Base-by-base conservation (phyloP, 2,113 vertebrate genomes). In the Erythrocercus mccallii region DNA sequence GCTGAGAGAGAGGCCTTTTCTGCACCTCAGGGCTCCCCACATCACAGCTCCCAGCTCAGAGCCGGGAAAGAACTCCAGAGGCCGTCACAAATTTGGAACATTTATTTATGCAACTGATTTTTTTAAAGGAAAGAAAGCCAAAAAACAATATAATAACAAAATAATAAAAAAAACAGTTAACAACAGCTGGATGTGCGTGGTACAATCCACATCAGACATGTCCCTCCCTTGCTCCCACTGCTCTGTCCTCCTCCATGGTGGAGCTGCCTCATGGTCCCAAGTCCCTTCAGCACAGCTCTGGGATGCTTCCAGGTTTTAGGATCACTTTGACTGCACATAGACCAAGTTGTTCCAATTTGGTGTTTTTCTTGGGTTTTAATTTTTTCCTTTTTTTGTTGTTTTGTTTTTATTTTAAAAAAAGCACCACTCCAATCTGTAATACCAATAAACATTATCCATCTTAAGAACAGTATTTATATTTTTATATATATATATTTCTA, bases 51-150 rank as follows among this genome's bases (percentile, higher is more conserved):
- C 83, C 11, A 2, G 31, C 1, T 18, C 48, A 28, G 16, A 58
- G 65, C n/a, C 21, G 33, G 81, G 0, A 85, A 96, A 92, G 76
- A 96, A 96, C 85, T 15, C 60, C 85, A 88, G 77, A 96, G 80
- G 50, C 85, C 79, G 79, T 72, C 89, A 66, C 93, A 20, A 88
- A 96, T 95, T 96, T 79, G 73, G 95, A 96, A 96, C 95, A 95
- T 96, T 96, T 97, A 95, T 97, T 97, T 94, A 88, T 74, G 93
- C 90, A 96, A 96, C 64, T 48, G 54, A 95, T 94, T 90, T 94
- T 92, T 73, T 89, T 60, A 23, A 93, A 94, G 83, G 81, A 96
- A 96, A 94, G 70, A 85, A 96, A 95, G 86, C 71, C 9, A 72
- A 88, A 88, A 84, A 91, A 60, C 35, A 42, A 65, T 53, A 80